Evolutionary conservation across 1,140 invertebrate species (phyloP), one percentile per base, ranked within the genome.

Genomic region (Achroia grisella): DNA sequence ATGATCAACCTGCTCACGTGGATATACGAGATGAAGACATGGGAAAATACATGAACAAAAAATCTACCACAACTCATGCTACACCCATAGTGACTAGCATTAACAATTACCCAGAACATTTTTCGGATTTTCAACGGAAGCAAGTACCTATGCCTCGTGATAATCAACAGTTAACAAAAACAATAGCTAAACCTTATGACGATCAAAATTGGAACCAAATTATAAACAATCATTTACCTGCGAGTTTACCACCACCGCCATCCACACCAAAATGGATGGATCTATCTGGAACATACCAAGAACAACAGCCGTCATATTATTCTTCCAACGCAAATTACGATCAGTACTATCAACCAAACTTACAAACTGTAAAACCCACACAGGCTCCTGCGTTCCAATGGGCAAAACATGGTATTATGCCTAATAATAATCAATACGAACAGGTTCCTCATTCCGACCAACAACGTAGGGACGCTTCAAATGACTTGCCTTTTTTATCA

Each of bases 11-110:
- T 1, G 46, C 60, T 0, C 59, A 66, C 44, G 15, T 67, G 9
- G 64, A 66, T 32, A 40, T 44, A 27, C 54, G 52, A 53, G 49
- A 66, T 31, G 62, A 69, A 44, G 55, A 54, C 28, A 40, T 67
- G 10, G 50, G 56, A 28, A 63, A 55, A 14, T 73, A 70, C 27
- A 52, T 67, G 47, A 28, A 51, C 40, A 47, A 48, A 34, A 39
- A 45, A 12, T 46, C 44, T 32, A 48, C 37, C 8, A 44, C 42
- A 1, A 23, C 2, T 6, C 6, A 3, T 2, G 17, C 17, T 23
- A 52, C 55, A 1, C 40, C 45, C 2, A 40, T 30, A 8, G 12
- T 15, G 13, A 1, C 13, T 14, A 4, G 12, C 9, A 1, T 14
- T 1, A 0, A 12, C 10, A 31, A 10, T 15, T 14, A 14, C 8